Base-by-base conservation (phyloP, 2,888 invertebrate genomes). In the Campopleginae sp. region DNA sequence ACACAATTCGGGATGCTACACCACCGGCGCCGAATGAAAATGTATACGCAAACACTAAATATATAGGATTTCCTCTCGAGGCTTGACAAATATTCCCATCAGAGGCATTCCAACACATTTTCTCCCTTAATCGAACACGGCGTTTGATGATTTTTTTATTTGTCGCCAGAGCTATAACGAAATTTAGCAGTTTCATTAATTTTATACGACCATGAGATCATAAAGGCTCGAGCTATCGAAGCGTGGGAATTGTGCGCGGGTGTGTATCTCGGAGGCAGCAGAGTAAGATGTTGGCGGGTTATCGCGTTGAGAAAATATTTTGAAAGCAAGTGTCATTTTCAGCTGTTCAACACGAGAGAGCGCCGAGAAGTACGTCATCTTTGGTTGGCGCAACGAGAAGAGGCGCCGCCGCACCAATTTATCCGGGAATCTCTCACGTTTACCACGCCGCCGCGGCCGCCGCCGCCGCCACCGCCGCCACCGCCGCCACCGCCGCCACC, bases 281-380 rank as follows among this genome's bases (percentile, higher is more conserved):
- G 65, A 33, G 79, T 58, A 80, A 8, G 77, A 79, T 76, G 61
- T 76, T 72, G 31, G 31, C 31, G 46, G 46, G 68, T 81, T 80
- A 68, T 66, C 54, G 71, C 54, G 72, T 80, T 81, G 74, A 71
- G 75, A 84, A 85, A 61, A 71, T 68, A 87, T 86, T 84, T 88
- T 75, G 74, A 88, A 83, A 87, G 85, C 86, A 89, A 89, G 85
- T 88, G 87, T 90, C 88, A 87, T 86, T 90, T 90, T 87, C 95
- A 98, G 98, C 98, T 83, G 98, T 98, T 27, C 98, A 98, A 92
- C 98, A 98, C 93, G 98, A 98, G 94, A 94, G 98, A 86, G 98
- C 98, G 12, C 98, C 98, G 0, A 95, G 98, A 65, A 94, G 94
- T 79, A 90, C 92, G 75, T 91, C 93, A 75, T 91, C 92, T 10